These are phyloP conservation scores for Noctua janthe DNA, from an alignment of 2,888 invertebrate species.

Conservation along the genomic window DNA sequence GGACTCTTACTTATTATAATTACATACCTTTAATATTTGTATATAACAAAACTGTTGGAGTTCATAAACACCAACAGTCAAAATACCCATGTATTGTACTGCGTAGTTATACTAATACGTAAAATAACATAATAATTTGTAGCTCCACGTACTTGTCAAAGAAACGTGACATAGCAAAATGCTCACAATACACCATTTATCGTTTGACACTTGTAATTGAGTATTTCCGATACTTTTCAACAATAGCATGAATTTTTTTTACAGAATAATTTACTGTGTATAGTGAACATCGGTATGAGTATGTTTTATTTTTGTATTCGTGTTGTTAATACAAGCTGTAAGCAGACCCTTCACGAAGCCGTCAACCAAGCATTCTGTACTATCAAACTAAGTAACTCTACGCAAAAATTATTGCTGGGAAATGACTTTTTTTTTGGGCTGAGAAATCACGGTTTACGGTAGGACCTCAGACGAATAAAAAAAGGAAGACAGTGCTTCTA, in stretches of 20 bases:
- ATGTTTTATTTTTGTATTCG: neutral
- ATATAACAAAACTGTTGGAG: too few species aligned
- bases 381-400: too few species aligned
- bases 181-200: slow-evolving; percentile 21
- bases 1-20: neutral
- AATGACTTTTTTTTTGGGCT: too few species aligned
- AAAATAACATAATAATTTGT: slow-evolving; percentile 4
- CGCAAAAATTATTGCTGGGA: too few species aligned
- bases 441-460: too few species aligned
- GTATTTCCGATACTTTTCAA: slow-evolving; percentile 35
- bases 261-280: neutral
- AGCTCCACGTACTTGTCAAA: slow-evolving; percentile 1
- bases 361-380: too few species aligned
- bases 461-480: too few species aligned
- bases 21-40: neutral
- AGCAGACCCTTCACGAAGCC: too few species aligned
- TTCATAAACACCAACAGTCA: neutral
- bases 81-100: neutral
- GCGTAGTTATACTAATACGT: neutral
- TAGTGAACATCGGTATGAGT: neutral
- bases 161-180: slow-evolving; percentile 28
- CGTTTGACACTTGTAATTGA: slow-evolving; percentile 28
- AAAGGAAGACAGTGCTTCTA: too few species aligned
- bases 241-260: neutral
- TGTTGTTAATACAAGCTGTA: too few species aligned